Evolutionary conservation across 2,113 vertebrate species (phyloP), one percentile per base, ranked within the genome.

Genomic region (Nycticebus coucang): DNA sequence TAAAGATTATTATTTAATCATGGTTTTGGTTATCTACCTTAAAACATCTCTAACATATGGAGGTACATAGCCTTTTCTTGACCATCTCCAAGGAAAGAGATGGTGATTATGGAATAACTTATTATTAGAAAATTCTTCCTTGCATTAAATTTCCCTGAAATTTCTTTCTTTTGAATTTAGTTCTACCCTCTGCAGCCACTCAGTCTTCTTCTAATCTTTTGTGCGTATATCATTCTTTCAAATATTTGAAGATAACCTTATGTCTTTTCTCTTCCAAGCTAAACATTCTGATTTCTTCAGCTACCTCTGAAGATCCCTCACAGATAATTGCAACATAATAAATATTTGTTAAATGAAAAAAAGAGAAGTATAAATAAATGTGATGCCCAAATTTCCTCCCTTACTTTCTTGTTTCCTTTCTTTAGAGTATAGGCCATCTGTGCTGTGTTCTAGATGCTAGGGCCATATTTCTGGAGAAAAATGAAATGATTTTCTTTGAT

Each of bases 401-500:
- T 86, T 18, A 57, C 22, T 88, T 90, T 26, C 33, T 64, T 69
- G 24, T 59, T 84, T 9, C 14, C 12, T 5, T 50, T 77, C 59
- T 87, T 72, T 45, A 28, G 37, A 94, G 35, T 14, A 7, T 68
- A 50, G 78, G 45, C 9, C 41, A n/a, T 78, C 17, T 82, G 8
- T 17, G 18, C 30, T 57, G 0, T 77, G 15, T 82, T 72, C 89
- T 83, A 68, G 30, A 10, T 57, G 13, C 57, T 82, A 60, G 41
- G n/a, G 30, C 85, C 41, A 5, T 41, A 57, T 85, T 83, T 86
- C 62, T 81, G 62, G 68, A 88, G 72, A n/a, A 45, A 66, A 79
- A 64, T 92, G 80, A 96, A 95, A 53, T 66, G 0, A 37, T 89
- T 86, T 91, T 18, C 66, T 96, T 72, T 68, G 50, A 53, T 91